Evolutionary conservation across 2,888 invertebrate genomes (phyloP), one percentile per base, ranked within the genome.

Genomic region (Stenichneumon culpator): DNA sequence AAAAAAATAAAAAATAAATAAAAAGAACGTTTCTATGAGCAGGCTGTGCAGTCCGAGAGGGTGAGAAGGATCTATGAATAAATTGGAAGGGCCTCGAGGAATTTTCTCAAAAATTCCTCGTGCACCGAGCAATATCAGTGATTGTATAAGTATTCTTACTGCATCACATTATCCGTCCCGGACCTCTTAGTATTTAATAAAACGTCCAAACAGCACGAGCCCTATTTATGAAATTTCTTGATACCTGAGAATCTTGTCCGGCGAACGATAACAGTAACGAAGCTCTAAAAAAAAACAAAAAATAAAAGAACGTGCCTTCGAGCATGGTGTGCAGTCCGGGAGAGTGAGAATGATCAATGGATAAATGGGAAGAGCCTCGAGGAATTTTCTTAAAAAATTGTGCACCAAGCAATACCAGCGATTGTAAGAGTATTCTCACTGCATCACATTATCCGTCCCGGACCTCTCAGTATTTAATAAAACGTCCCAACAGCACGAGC

Each of bases 301-400:
- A 3, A 11, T 39, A 39, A 39, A 9, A 11, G 39, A 22, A 36
- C 47, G 50, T 32, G 39, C 63, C 44, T 22, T 19, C 36, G 22
- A 28, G 25, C 36, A n/a, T 11, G 11, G 25, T 72, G 25, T 44
- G 57, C 69, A 6, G 69, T 84, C 84, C 73, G 74, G 74, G 84
- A 74, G 81, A 57, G 84, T 82, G 63, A 70, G 82, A 69, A 63
- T 69, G 78, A 79, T 78, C 81, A 74, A 63, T 75, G 65, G 57
- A 79, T 44, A 74, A 87, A 88, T 89, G 79, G 81, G 67, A 85
- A 82, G 77, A 68, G 50, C 36, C 82, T 5, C 82, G 73, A 63
- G 68, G 70, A 86, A 80, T 74, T 70, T 79, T 73, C 72, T 65
- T n/a, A n/a, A n/a, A n/a, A n/a, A n/a, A n/a, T n/a, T n/a, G n/a